Percentiles rank a stretch among this genome's conserved stretches.
phyloP scores from a whole-genome alignment of 2,113 vertebrate species.

The Tychaedon coryphoeus region DNA sequence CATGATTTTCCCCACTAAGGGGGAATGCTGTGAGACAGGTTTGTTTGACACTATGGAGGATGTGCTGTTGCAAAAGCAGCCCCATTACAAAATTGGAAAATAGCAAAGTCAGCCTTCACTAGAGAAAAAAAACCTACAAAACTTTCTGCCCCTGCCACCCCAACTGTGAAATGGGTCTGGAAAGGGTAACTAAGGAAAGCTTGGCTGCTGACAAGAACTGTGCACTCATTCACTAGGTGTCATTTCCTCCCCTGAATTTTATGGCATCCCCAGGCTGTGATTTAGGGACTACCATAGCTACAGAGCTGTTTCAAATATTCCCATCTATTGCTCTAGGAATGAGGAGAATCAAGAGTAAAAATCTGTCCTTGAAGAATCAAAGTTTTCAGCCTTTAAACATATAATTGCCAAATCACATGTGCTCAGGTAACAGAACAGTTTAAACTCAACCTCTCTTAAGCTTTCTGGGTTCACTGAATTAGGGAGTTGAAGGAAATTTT shows the following conservation, averaged over 20 bases:
- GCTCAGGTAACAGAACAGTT: neutral
- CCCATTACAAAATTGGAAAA: neutral
- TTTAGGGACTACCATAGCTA: neutral
- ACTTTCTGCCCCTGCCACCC: neutral
- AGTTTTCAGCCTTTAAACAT: neutral
- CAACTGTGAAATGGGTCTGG: neutral
- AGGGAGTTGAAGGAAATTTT: neutral
- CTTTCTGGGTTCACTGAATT: neutral
- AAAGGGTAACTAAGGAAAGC: neutral
- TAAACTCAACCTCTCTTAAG: neutral
- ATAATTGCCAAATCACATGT: neutral
- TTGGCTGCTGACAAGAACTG: neutral
- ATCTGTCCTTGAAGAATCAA: neutral
- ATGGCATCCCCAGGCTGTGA: neutral
- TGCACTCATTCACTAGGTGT: neutral
- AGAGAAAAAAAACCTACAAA: neutral
- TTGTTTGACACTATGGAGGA: neutral
- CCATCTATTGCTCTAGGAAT: neutral
- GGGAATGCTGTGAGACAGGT: neutral
- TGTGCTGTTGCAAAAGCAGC: neutral
- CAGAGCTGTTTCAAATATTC: neutral
- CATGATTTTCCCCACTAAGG: neutral
- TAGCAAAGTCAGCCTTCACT: neutral
- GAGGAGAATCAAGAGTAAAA: neutral
- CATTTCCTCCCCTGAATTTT: neutral